A percentile compares a stretch with the other conserved stretches of the same genome.
Evolutionary conservation across 2,888 invertebrate genomes (phyloP).

Genomic region (Hecatera dysodea): DNA sequence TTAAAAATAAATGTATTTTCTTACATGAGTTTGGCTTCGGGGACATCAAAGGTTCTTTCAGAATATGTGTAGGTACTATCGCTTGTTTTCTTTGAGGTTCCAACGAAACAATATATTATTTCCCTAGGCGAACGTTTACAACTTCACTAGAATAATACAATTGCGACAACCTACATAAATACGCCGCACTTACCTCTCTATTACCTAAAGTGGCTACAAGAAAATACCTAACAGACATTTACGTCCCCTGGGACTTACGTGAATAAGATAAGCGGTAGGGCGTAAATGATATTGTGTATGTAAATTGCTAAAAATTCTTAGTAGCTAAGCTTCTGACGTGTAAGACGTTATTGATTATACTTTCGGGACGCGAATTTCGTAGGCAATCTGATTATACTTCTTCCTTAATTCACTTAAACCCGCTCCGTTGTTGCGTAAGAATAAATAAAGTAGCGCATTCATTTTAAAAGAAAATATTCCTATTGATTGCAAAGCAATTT

Average conservation of each 20-base stretch:
- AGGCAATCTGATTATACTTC: not conserved
- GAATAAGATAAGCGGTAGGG: conserved; percentile 33
- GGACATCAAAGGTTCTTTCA: too few species aligned
- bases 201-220: conserved; percentile 40
- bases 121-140: conserved; percentile 27
- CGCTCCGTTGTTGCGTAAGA: not conserved
- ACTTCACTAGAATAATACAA: conserved; percentile 23
- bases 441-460: not conserved
- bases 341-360: conserved; percentile 13
- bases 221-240: conserved; percentile 8
- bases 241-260: conserved; percentile 24
- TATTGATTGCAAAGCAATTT: too few species aligned
- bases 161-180: conserved; percentile 1
- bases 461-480: not conserved
- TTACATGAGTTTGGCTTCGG: not conserved
- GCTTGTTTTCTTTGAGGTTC: not conserved
- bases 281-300: conserved; percentile 27
- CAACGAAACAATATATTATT: not conserved
- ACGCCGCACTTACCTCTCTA: conserved; percentile 5
- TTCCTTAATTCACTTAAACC: not conserved
- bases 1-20: not conserved
- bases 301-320: conserved; percentile 29
- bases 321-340: not conserved
- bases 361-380: not conserved
- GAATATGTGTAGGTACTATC: not conserved